Base-by-base conservation (phyloP, 2,113 vertebrate genomes). In the Odontophorus gujanensis region DNA sequence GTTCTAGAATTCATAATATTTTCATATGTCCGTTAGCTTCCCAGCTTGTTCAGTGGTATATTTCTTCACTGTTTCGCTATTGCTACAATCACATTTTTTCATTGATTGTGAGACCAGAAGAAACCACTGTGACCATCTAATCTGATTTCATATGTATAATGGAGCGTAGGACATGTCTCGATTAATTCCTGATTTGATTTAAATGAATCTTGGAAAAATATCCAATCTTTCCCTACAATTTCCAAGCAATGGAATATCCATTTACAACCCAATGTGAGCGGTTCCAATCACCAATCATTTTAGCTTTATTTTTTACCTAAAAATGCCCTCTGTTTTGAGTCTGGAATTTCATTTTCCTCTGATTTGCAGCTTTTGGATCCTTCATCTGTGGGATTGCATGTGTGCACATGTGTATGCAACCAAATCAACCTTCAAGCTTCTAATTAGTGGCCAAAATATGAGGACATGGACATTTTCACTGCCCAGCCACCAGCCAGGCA, bases 1-100 rank as follows among this genome's bases (percentile, higher is more conserved):
- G 28, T 93, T 89, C 83, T 93, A 96, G 86, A 94, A 96, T 93
- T 93, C 94, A 71, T 82, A 95, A 81, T 90, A 91, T 92, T 95
- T 97, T 96, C 88, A 72, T 90, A 83, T 42, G 81, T 91, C 79
- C 4, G 12, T 90, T 92, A 93, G 40, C 83, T 38, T 90, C 80
- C 73, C 58, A 67, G 75, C 89, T 87, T 90, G 34, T 93, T 86
- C 91, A 78, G 80, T 72, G 84, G 63, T 48, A 30, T 92, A 85
- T 92, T 96, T 90, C 61, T 92, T 85, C 87, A 40, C 72, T 91
- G 66, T 87, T 95, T 85, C 89, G 57, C 83, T 73, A 69, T 87
- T 40, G 45, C 74, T 19, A n/a, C 90, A 93, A 75, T 91, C 91
- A 73, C 57, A 7, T 72, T 69, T 91, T 90, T 73, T 81, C 68